Conservation (phyloP, 2,888 invertebrate genomes). For the Dynastes tityus region DNA sequence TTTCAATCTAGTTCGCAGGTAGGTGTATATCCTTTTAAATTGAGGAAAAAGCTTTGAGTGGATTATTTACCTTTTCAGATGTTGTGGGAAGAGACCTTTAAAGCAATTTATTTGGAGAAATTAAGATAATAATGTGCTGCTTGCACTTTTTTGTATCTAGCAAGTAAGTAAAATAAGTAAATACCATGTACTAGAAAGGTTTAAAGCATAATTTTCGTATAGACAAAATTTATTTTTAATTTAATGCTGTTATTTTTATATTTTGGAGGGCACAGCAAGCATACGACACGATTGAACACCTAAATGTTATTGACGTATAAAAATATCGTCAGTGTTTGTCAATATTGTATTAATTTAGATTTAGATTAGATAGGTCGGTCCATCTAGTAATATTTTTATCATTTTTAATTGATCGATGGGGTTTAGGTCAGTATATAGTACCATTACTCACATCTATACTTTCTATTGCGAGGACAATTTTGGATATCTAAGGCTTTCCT, state of each 20-base stretch:
- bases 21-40: constrained; percentile 10
- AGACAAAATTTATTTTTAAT: not conserved
- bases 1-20: constrained; percentile 19
- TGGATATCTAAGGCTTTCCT: no score
- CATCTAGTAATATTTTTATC: constrained; percentile 18
- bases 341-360: constrained; percentile 40
- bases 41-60: not conserved
- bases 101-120: no score
- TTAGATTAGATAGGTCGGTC: constrained; percentile 36
- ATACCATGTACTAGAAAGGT: no score
- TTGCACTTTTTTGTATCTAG: no score
- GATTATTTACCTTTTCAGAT: not conserved
- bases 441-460: not conserved
- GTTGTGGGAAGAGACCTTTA: constrained; percentile 18
- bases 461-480: no score
- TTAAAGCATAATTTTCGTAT: no score
- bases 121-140: no score
- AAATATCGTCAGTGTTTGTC: constrained; percentile 43
- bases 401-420: not conserved
- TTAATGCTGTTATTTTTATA: not conserved
- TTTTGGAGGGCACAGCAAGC: not conserved
- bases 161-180: no score
- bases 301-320: constrained; percentile 8
- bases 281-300: not conserved
- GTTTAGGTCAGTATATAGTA: not conserved